Base-by-base conservation (phyloP, 2,888 invertebrate species). In the Aleiodes leptofemur region DNA sequence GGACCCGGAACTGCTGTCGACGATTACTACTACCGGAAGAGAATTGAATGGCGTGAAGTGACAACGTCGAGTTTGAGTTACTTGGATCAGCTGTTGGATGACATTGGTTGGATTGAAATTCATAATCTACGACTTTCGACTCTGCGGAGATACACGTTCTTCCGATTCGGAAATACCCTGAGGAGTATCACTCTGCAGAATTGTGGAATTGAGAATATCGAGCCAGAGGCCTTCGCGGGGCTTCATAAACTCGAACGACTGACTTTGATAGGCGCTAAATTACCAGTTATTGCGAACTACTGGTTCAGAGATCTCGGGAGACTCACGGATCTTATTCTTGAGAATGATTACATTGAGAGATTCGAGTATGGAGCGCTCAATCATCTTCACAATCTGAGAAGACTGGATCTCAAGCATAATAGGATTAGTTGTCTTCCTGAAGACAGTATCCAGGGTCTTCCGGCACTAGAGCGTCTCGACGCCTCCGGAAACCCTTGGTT, bases 151-250 rank as follows among this genome's bases (percentile, higher is more conserved):
- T 86, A 86, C 72, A 76, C 77, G 3, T 86, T 86, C 69, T 86
- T 86, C 70, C 79, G 84, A 9, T 86, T 86, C 64, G 86, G 86
- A 4, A 86, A 86, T 57, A 86, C 81, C 4, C 51, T 86, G 48
- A 78, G 82, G 4, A 85, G 77, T 34, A 75, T 86, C n/a, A 83
- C 83, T 4, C 57, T 86, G 5, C 74, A 69, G 9, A 80, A 83
- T 56, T 86, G 86, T 55, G 77, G 71, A 0, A 79, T 86, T 7
- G 72, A 38, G 0, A 57, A 43, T 2, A 84, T 86, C 64, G 85
- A 86, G 56, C 74, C 73, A 4, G 82, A 77, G n/a, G 83, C 85
- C 4, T 85, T 86, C 43, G 86, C 85, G 0, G 86, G 86, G 3
- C 78, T 86, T 23, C 81, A 85, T 29, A 84, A 83, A 69, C 68